These are phyloP conservation scores for Brachyrhaphis roseni DNA, from an alignment of 2,797 vertebrate species.

Conservation along the genomic window DNA sequence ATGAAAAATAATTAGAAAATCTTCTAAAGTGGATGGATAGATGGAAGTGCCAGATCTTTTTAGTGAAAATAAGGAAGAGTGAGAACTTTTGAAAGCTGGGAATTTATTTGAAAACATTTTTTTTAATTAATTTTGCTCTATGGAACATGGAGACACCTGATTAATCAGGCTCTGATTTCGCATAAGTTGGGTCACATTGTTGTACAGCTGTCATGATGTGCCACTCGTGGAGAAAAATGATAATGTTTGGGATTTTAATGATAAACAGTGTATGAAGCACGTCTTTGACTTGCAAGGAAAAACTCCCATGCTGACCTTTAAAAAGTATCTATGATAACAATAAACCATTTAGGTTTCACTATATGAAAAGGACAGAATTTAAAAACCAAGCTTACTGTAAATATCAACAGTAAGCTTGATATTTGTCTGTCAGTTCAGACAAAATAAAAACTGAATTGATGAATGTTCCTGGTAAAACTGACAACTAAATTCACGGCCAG, in stretches of 20 bases:
- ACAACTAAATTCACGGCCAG: background rate
- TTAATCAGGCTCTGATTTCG: background rate
- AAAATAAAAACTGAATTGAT: background rate
- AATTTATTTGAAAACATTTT: background rate
- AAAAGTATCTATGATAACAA: background rate
- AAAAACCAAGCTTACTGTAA: background rate
- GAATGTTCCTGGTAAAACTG: background rate
- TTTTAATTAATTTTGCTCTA: background rate
- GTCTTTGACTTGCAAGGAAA: background rate
- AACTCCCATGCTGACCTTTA: background rate
- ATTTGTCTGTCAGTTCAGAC: background rate
- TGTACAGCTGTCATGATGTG: background rate
- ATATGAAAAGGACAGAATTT: background rate
- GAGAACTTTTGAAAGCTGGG: background rate
- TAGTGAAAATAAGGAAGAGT: background rate
- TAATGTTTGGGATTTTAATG: background rate
- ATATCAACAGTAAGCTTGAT: background rate
- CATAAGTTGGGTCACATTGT: background rate
- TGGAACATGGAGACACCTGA: background rate
- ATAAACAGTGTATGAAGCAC: background rate
- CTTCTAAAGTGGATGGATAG: background rate
- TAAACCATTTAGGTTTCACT: background rate
- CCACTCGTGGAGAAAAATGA: background rate
- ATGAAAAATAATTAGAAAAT: background rate
- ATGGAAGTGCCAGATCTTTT: background rate